A percentile compares a stretch with the other conserved stretches of the same genome.
These are phyloP conservation scores for Ooceraea biroi DNA, from an alignment of 1,140 invertebrate species.

Conservation along the genomic window DNA sequence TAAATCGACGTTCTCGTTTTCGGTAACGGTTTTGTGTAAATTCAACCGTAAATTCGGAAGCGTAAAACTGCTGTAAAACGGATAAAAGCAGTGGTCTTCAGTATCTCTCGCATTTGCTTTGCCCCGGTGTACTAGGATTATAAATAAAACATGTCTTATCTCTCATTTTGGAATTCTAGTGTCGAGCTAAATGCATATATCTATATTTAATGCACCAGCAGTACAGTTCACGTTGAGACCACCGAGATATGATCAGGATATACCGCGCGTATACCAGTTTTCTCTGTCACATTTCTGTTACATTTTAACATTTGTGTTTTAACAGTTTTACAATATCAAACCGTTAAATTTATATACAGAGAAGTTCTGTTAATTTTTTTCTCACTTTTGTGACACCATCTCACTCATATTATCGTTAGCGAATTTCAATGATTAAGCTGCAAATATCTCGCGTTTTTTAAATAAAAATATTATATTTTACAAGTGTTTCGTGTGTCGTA, in stretches of 20 bases:
- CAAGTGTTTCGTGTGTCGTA: background rate
- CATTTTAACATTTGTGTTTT: background rate
- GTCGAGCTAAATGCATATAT: constrained; percentile 79
- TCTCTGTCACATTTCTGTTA: background rate
- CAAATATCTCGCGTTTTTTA: background rate
- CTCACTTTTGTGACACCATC: no score
- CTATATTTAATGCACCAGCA: constrained; percentile 74
- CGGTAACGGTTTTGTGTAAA: no score
- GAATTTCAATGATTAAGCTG: background rate
- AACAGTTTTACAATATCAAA: no score
- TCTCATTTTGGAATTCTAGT: constrained; percentile 82
- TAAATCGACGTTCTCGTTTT: no score
- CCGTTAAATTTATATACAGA: no score
- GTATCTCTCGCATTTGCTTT: background rate
- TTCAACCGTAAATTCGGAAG: no score
- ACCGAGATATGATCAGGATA: background rate
- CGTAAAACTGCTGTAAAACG: background rate
- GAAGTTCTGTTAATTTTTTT: no score
- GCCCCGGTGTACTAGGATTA: constrained; percentile 65
- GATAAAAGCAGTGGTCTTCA: constrained; percentile 39
- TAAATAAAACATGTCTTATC: constrained; percentile 81
- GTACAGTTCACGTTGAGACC: constrained; percentile 33
- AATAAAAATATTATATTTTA: background rate
- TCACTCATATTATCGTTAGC: background rate
- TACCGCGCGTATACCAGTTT: background rate